Base-by-base conservation (phyloP, 2,797 vertebrate species). In the Morelia viridis region DNA sequence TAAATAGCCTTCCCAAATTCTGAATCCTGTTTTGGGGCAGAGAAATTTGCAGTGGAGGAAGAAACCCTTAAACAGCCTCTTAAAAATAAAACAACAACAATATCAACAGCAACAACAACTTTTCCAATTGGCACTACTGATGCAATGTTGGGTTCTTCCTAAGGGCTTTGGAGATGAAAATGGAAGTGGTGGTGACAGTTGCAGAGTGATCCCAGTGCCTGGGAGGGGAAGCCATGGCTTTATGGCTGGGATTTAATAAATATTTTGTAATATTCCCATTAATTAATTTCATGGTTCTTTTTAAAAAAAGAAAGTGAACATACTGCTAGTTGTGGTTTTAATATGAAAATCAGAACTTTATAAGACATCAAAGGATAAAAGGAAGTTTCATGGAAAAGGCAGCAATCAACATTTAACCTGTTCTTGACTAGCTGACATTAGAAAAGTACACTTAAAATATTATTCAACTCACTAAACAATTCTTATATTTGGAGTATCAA, bases 261-360 rank as follows among this genome's bases (percentile, higher is more conserved):
- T 46, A 80, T 24, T 80, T 80, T 46, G 41, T 80, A 80, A 85
- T 68, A 89, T 89, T 50, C 28, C 28, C 10, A 17, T 53, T 65
- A 50, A 17, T 53, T 65, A 50, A 56, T 80, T 26, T 60, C 31
- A 58, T 12, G 35, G 57, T 46, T 80, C 9, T 12, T 80, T 80
- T 89, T 0, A 15, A 17, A 71, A 89, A 41, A 41, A 89, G 6
- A 85, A n/a, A n/a, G 19, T 4, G n/a, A 93, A 1, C 68, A 7
- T 17, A 92, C 90, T 89, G 53, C 10, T 15, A 89, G 46, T 89
- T 91, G 10, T 12, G 89, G 91, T 87, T 53, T 58, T 24, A 91
- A 60, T 92, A 90, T 90, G 57, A 87, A 11, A 91, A 92, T 1
- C 65, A 13, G 13, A n/a, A 53, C 1, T 68, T 89, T 89, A n/a